Percentiles rank a stretch among this genome's conserved stretches.
Conservation (phyloP, 2,797 vertebrate genomes). For the Aeoliscus strigatus region DNA sequence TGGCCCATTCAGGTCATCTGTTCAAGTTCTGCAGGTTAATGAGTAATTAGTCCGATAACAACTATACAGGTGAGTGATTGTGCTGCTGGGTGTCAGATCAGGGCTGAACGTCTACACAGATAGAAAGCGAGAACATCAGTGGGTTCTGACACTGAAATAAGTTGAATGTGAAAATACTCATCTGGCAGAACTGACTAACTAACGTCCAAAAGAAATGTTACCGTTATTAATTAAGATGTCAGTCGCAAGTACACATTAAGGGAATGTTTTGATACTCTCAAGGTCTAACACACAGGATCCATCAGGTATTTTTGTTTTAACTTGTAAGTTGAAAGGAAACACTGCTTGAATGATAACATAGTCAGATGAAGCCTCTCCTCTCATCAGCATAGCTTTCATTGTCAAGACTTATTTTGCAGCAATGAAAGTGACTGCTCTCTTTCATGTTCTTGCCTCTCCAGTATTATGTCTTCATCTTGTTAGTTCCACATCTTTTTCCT, state of each 20-base stretch:
- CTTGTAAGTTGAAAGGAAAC: slow-evolving; percentile 3
- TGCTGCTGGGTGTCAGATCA: too few relatives aligned
- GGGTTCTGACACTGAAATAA: too few relatives aligned
- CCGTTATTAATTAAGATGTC: slow-evolving; percentile 1
- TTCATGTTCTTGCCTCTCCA: slow-evolving; percentile 29
- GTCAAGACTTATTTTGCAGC: slow-evolving; percentile 19
- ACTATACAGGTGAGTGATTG: too few relatives aligned
- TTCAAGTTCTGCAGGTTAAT: slow-evolving; percentile 7
- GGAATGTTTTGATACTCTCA: slow-evolving; percentile 14
- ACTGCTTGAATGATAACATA: slow-evolving; percentile 23
- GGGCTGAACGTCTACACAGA: too few relatives aligned
- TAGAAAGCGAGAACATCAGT: too few relatives aligned
- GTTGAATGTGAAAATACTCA: too few relatives aligned
- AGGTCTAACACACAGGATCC: not conserved
- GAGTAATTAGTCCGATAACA: too few relatives aligned
- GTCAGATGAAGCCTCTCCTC: slow-evolving; percentile 24
- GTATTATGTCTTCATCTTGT: slow-evolving; percentile 50
- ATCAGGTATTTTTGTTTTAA: slow-evolving; percentile 5
- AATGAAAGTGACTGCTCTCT: slow-evolving; percentile 31
- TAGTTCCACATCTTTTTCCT: slow-evolving; percentile 58
- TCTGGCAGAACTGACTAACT: too few relatives aligned
- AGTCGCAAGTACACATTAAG: slow-evolving; percentile 13
- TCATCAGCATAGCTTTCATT: slow-evolving; percentile 40
- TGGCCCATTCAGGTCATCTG: slow-evolving; percentile 9
- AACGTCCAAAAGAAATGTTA: too few relatives aligned